These are phyloP conservation scores for Punctoribates punctum DNA, from an alignment of 2,888 invertebrate genomes.

Conservation along the genomic window DNA sequence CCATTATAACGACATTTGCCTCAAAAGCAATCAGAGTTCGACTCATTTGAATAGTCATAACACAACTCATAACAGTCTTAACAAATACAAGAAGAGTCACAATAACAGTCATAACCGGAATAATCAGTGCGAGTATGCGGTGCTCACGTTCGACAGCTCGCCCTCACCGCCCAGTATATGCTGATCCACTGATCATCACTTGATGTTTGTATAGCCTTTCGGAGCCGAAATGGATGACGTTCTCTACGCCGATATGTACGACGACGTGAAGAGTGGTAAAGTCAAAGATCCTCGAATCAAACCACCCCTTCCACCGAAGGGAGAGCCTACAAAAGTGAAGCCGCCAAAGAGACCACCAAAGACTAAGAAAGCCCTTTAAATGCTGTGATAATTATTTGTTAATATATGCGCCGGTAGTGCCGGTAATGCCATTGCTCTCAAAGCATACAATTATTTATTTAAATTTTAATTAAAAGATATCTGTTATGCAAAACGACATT, in stretches of 20 bases:
- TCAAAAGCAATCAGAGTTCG: conserved; percentile 31
- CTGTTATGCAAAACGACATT: conserved; percentile 1
- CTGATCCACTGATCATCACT: conserved; percentile 40
- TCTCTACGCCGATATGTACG: conserved; percentile 49
- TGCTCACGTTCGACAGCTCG: conserved; percentile 43
- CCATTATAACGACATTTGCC: conserved; percentile 8
- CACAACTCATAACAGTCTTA: conserved; percentile 18
- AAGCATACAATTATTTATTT: neutral
- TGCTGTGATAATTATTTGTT: conserved; percentile 35
- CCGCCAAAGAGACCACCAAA: conserved; percentile 42
- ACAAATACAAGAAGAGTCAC: conserved; percentile 6
- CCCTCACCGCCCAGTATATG: conserved; percentile 44
- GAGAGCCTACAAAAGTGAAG: conserved; percentile 25
- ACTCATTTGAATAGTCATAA: neutral
- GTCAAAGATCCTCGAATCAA: conserved; percentile 48
- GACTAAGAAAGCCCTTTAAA: conserved; percentile 32
- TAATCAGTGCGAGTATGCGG: conserved; percentile 44
- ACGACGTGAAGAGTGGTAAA: conserved; percentile 49
- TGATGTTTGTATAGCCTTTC: conserved; percentile 45
- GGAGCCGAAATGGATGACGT: conserved; percentile 49
- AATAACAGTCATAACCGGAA: conserved; percentile 12
- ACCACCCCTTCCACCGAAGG: conserved; percentile 48
- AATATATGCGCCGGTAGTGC: conserved; percentile 19
- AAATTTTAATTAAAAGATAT: neutral
- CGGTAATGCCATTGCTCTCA: conserved; percentile 13